Base-by-base conservation (phyloP, 2,888 invertebrate species). In the Caenorhabditis virilis region DNA sequence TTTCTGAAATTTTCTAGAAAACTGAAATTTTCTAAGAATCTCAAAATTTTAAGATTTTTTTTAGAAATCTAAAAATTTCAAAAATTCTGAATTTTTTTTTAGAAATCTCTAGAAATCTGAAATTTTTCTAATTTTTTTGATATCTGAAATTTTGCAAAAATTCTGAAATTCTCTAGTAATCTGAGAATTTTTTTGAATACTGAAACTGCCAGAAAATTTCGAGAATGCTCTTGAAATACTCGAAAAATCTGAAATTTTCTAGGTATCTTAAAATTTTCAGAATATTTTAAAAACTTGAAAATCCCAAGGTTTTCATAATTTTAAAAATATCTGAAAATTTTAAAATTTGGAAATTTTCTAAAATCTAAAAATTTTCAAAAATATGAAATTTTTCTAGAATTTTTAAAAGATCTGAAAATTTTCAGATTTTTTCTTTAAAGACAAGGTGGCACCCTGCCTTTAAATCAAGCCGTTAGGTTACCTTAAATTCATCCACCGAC, bases 401-500 rank as follows among this genome's bases (percentile, higher is more conserved):
- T 39, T 6, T n/a, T 20, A 39, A 6, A 6, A 5, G 16, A 9
- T 11, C 36, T n/a, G 36, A 7, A 36, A 36, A 7, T 4, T 36
- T 36, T 15, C n/a, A 13, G 7, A 13, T n/a, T 36, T n/a, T 30
- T 30, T 30, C 13, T 30, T 13, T 9, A 13, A 30, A 9, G 30
- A 30, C 30, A 30, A 30, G 9, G 5, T 39, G 16, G 16, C 20
- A 20, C n/a, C 20, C 7, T 18, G 16, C 16, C 3, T 20, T 39
- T 39, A 13, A 16, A 6, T 20, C 5, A 5, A 6, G 7, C 42
- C 43, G n/a, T n/a, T n/a, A n/a, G n/a, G n/a, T n/a, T 16, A 70
- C 72, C 52, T 77, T 72, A 46, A 78, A 78, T 26, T 72, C 60
- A 43, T 69, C 67, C 0, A 78, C 76, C 0, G 78, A 74, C 5